A percentile compares a stretch with the other conserved stretches of the same genome.
These are phyloP conservation scores for Dolomedes plantarius DNA, from an alignment of 2,888 invertebrate species.

Conservation along the genomic window DNA sequence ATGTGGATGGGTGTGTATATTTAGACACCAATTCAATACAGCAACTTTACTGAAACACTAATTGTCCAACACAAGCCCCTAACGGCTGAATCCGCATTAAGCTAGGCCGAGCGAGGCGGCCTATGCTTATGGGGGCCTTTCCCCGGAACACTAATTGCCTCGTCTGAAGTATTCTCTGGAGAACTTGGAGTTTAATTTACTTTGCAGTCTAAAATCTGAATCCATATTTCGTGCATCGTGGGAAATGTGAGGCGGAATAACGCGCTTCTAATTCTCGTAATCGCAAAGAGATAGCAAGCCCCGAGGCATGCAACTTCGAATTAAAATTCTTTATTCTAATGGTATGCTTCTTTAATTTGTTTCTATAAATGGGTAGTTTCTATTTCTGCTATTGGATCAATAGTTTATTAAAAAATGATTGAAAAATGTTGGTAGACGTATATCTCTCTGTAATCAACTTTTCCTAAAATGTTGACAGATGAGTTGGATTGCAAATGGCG, in stretches of 20 bases:
- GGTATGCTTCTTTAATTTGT: neutral
- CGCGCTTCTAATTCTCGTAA: conserved; percentile 25
- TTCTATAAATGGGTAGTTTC: neutral
- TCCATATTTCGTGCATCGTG: conserved; percentile 12
- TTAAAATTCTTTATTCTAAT: conserved; percentile 4
- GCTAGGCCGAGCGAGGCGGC: neutral
- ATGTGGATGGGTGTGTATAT: neutral
- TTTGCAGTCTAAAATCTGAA: conserved; percentile 28
- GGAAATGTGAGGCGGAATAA: conserved; percentile 26
- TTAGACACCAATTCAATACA: neutral
- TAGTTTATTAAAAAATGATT: too few relatives aligned
- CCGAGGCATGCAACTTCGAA: neutral
- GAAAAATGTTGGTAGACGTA: too few relatives aligned
- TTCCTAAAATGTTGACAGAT: too few relatives aligned
- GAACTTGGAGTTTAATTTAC: conserved; percentile 39
- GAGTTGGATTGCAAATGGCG: too few relatives aligned
- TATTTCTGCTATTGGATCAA: neutral
- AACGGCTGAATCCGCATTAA: neutral
- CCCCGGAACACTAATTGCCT: conserved; percentile 36
- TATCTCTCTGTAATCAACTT: too few relatives aligned
- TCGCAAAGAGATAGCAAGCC: conserved; percentile 25
- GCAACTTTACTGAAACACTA: neutral
- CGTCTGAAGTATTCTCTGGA: conserved; percentile 2
- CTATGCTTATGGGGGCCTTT: neutral
- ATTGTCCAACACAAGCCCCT: conserved; percentile 5